Percentiles rank a stretch among this genome's conserved stretches.
phyloP scores from a whole-genome alignment of 2,113 vertebrate species.

The Bufo gargarizans region DNA sequence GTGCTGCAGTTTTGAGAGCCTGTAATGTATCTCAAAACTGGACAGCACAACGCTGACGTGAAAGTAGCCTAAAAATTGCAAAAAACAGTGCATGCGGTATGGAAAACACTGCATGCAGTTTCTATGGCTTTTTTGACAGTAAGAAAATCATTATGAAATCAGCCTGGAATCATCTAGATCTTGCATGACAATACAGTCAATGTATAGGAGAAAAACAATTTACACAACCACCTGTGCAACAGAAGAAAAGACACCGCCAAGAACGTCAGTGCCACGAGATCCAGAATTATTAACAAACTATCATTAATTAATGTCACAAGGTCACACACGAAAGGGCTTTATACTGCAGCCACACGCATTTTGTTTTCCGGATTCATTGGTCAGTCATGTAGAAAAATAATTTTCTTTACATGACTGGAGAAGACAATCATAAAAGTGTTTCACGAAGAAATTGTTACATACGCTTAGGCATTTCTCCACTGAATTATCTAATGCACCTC shows the following conservation, averaged over 20 bases:
- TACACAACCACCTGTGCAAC: neutral
- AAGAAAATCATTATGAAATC: too few species aligned
- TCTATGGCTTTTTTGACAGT: too few species aligned
- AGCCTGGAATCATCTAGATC: too few species aligned
- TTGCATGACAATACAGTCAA: too few species aligned
- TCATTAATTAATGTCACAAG: neutral
- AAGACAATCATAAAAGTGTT: neutral
- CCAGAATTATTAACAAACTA: neutral
- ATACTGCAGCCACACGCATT: neutral
- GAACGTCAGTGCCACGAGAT: neutral
- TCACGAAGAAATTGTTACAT: neutral
- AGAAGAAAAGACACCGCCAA: neutral
- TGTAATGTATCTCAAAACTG: too few species aligned
- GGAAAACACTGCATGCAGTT: too few species aligned
- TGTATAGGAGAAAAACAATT: too few species aligned
- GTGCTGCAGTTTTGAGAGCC: too few species aligned
- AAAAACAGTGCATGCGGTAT: too few species aligned
- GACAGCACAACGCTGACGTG: too few species aligned
- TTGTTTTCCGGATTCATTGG: neutral
- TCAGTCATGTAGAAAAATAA: neutral
- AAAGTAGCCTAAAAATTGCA: too few species aligned
- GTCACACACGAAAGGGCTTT: neutral
- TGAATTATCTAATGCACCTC: neutral
- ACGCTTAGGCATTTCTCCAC: neutral
- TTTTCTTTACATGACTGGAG: neutral